Evolutionary conservation across 2,888 invertebrate genomes (phyloP).

Genomic region (Iphiclides podalirius): DNA sequence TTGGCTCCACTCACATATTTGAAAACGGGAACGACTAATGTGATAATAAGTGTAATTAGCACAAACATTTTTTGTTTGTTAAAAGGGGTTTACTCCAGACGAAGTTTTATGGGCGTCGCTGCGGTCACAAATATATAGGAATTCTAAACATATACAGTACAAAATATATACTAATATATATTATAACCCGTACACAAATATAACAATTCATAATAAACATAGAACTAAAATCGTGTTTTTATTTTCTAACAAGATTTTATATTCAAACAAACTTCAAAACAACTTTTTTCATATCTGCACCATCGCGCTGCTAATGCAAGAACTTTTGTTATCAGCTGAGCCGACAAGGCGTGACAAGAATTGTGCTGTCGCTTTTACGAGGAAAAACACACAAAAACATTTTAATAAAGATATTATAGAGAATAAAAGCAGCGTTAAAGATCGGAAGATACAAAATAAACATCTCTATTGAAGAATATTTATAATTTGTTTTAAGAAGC

Average conservation of each 20-base stretch:
- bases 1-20: too few relatives aligned
- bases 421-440: conserved; percentile 53
- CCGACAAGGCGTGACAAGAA: conserved; percentile 7
- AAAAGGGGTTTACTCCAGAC: too few relatives aligned
- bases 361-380: conserved; percentile 1
- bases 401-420: conserved; percentile 31
- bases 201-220: too few relatives aligned
- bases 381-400: not conserved
- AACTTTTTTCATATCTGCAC: conserved; percentile 10
- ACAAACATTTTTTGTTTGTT: not conserved
- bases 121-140: not conserved
- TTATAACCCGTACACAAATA: too few relatives aligned
- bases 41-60: not conserved
- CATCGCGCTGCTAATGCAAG: conserved; percentile 22
- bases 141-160: not conserved
- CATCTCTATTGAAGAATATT: not conserved
- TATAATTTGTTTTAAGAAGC: not conserved
- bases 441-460: not conserved
- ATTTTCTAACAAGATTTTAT: not conserved
- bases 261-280: not conserved
- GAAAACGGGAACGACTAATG: too few relatives aligned
- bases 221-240: not conserved
- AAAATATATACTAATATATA: not conserved
- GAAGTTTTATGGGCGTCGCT: not conserved
- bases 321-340: conserved; percentile 25